phyloP scores from a whole-genome alignment of 2,797 vertebrate genomes.

The Argya squamiceps region DNA sequence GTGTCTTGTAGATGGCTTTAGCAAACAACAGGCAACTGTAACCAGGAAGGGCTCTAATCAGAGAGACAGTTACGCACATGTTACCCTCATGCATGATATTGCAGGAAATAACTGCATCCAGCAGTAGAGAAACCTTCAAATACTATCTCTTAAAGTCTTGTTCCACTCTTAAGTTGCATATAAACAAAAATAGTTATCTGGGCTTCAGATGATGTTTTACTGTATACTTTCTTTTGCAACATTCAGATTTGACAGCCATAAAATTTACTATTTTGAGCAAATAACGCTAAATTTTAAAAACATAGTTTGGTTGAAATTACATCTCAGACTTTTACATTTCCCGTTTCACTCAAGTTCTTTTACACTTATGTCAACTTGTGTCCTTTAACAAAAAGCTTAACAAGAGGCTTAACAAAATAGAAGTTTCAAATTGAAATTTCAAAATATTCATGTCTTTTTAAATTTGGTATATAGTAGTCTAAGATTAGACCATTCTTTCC shows the following conservation, averaged over 20 bases:
- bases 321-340: not conserved
- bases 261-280: not conserved
- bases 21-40: not conserved
- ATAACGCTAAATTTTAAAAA: not conserved
- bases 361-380: not conserved
- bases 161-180: not conserved
- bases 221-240: not conserved
- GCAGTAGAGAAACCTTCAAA: not conserved
- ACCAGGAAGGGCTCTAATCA: not conserved
- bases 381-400: not conserved
- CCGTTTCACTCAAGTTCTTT: not conserved
- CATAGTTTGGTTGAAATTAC: not conserved
- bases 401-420: not conserved
- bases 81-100: not conserved
- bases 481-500: not conserved
- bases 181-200: not conserved
- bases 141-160: not conserved
- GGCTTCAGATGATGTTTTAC: not conserved
- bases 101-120: not conserved
- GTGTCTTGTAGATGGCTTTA: not conserved
- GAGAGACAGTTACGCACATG: not conserved
- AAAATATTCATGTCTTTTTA: not conserved
- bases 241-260: not conserved
- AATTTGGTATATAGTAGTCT: not conserved
- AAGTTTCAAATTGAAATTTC: not conserved